These are phyloP conservation scores for Poeciliopsis occidentalis DNA, from an alignment of 2,113 vertebrate species.

Conservation along the genomic window DNA sequence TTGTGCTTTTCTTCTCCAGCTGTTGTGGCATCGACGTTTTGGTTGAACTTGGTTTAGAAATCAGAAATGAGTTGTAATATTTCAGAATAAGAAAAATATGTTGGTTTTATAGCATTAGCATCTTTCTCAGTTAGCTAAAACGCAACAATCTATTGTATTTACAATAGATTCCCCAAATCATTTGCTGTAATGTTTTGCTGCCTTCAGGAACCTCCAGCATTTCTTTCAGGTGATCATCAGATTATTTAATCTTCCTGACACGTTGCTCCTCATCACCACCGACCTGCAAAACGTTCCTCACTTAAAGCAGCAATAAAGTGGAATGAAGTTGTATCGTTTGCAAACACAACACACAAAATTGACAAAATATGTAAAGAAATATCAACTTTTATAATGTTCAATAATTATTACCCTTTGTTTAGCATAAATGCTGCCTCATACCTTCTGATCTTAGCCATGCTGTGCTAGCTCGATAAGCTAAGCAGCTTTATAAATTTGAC, in stretches of 20 bases:
- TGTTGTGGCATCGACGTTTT: neutral
- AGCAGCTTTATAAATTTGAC: too few species aligned
- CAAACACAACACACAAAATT: neutral
- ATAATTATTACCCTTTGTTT: neutral
- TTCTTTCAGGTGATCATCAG: too few species aligned
- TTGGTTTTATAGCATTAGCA: too few species aligned
- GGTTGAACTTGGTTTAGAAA: too few species aligned
- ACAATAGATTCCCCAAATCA: neutral
- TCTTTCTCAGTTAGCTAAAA: too few species aligned
- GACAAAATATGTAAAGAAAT: too few species aligned
- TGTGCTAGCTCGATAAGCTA: too few species aligned
- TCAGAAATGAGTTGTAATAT: too few species aligned
- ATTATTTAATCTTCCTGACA: neutral
- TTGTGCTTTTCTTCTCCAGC: neutral
- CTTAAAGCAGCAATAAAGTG: neutral
- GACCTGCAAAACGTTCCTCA: neutral
- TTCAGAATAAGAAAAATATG: too few species aligned
- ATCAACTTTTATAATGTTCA: too few species aligned
- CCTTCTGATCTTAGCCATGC: too few species aligned
- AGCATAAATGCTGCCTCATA: neutral
- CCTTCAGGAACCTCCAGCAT: neutral
- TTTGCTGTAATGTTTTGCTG: neutral
- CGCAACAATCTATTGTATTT: neutral
- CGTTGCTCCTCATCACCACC: neutral
- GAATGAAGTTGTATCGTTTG: neutral